Evolutionary conservation across 1,140 invertebrate genomes (phyloP).

Genomic region (Stegodyphus mimosarum): DNA sequence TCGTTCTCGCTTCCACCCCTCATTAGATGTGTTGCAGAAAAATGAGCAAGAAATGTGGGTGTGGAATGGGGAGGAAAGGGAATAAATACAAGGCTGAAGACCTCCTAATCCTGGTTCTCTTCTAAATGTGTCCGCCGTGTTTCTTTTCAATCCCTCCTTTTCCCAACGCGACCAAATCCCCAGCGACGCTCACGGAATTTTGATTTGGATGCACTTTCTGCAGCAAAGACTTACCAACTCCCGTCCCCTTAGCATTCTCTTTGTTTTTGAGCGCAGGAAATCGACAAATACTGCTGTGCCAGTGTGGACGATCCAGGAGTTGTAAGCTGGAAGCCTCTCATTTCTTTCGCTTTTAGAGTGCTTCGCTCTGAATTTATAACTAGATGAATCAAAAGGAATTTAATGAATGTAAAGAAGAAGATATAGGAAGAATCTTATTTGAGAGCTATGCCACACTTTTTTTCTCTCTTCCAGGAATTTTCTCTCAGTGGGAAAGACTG

Average conservation of each 20-base stretch:
- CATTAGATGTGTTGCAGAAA: constrained; percentile 2
- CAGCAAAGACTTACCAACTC: constrained; percentile 1
- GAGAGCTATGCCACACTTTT: neutral
- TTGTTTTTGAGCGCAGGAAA: constrained; percentile 41
- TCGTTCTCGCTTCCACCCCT: neutral
- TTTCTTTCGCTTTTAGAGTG: constrained; percentile 54
- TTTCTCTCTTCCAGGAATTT: neutral
- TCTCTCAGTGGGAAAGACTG: neutral
- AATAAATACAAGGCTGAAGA: constrained; percentile 59
- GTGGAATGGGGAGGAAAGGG: neutral
- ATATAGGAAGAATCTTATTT: neutral
- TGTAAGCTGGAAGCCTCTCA: constrained; percentile 21
- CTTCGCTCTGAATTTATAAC: constrained; percentile 42
- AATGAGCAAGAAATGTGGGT: neutral
- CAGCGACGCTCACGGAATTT: constrained; percentile 49
- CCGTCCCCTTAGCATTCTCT: neutral
- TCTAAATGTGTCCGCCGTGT: constrained; percentile 57
- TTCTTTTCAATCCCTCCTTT: constrained; percentile 55
- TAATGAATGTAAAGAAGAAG: constrained; percentile 15
- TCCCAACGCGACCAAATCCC: constrained; percentile 52
- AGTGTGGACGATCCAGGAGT: constrained; percentile 27
- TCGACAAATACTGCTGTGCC: constrained; percentile 38
- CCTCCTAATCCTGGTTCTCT: constrained; percentile 55
- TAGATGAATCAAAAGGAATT: constrained; percentile 12
- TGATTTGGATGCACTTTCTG: constrained; percentile 49